Evolutionary conservation across 2,113 vertebrate species (phyloP).

Genomic region (Pimephales promelas): DNA sequence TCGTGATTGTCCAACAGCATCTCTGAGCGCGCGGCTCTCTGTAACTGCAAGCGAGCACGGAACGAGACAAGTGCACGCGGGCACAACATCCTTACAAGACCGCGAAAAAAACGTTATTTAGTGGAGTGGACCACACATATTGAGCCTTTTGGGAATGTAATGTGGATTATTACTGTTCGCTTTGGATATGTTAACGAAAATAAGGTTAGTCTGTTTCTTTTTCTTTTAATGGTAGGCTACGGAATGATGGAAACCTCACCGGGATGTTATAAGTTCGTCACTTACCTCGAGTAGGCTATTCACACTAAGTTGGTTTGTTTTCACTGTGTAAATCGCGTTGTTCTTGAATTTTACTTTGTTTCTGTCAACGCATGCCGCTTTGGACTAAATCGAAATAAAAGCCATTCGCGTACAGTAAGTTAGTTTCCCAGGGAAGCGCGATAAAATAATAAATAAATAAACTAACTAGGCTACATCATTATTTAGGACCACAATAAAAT

Average conservation of each 20-base stretch:
- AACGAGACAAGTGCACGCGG: conserved; percentile 56
- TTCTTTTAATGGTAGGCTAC: no score
- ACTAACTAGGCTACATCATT: neutral
- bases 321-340: neutral
- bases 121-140: conserved; percentile 60
- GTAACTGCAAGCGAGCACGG: conserved; percentile 65
- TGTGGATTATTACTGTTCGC: conserved; percentile 66
- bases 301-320: neutral
- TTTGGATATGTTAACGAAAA: conserved; percentile 61
- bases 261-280: conserved; percentile 17
- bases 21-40: conserved; percentile 59
- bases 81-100: conserved; percentile 42
- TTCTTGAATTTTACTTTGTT: neutral
- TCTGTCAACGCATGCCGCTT: neutral
- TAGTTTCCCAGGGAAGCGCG: neutral
- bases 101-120: conserved; percentile 20
- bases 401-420: neutral
- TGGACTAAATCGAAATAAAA: neutral
- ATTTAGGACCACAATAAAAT: neutral
- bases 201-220: conserved; percentile 71
- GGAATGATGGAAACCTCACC: neutral
- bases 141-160: conserved; percentile 61
- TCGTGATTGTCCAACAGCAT: conserved; percentile 63
- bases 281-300: conserved; percentile 4
- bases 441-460: neutral